phyloP scores from a whole-genome alignment of 2,113 vertebrate genomes.

The Fulmarus glacialis region DNA sequence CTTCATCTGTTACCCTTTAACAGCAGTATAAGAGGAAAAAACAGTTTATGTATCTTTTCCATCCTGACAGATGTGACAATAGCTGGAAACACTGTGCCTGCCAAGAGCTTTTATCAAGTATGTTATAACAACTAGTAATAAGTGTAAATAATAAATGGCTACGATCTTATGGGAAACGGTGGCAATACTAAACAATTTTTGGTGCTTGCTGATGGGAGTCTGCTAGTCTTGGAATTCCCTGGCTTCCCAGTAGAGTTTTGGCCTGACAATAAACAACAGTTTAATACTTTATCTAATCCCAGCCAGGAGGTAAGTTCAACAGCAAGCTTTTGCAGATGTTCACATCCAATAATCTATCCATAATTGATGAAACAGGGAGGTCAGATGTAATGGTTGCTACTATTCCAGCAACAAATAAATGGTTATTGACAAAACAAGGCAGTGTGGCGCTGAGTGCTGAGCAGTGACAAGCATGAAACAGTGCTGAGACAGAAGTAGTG shows the following conservation, averaged over 20 bases:
- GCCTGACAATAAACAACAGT: conserved; percentile 99
- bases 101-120: conserved; percentile 90
- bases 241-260: conserved; percentile 92
- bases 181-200: conserved; percentile 84
- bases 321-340: conserved; percentile 98
- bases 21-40: conserved; percentile 62
- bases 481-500: conserved; percentile 46
- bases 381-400: conserved; percentile 98
- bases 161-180: conserved; percentile 80
- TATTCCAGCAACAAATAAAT: conserved; percentile 98
- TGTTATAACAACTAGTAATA: conserved; percentile 90
- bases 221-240: conserved; percentile 86
- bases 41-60: conserved; percentile 77
- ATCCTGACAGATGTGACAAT: conserved; percentile 84
- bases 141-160: conserved; percentile 93
- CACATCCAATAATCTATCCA: conserved; percentile 99
- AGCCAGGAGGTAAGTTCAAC: conserved; percentile 95
- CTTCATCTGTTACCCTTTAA: conserved; percentile 63
- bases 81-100: conserved; percentile 81
- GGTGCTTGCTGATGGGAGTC: conserved; percentile 87
- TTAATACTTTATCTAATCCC: conserved; percentile 99
- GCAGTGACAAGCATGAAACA: conserved; percentile 78
- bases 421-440: conserved; percentile 99
- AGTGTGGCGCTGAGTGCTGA: conserved; percentile 83
- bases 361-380: conserved; percentile 99